Conservation (phyloP, 2,113 vertebrate species). For the Bufo gargarizans region DNA sequence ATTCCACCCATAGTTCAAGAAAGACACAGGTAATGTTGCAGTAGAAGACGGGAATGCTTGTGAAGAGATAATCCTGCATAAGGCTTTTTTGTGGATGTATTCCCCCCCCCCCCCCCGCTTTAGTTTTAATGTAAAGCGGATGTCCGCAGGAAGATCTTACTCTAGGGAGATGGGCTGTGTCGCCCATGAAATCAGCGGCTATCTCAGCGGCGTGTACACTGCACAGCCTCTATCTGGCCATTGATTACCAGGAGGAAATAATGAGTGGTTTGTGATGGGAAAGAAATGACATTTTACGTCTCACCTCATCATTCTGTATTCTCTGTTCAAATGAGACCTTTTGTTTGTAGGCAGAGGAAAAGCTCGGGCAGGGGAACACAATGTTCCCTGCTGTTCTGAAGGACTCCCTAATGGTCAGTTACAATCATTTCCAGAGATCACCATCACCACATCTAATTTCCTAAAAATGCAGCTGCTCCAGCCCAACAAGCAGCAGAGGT, state of each 20-base stretch:
- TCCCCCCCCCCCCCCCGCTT: too few relatives aligned
- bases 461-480: not conserved
- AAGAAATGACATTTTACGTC: not conserved
- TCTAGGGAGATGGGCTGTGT: too few relatives aligned
- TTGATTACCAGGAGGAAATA: not conserved
- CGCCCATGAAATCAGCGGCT: not conserved
- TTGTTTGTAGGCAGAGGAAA: not conserved
- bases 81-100: too few relatives aligned
- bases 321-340: not conserved
- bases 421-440: not conserved
- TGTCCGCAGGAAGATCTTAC: too few relatives aligned
- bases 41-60: too few relatives aligned
- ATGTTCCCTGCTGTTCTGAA: not conserved
- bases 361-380: not conserved
- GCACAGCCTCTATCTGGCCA: not conserved
- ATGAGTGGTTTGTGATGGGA: conserved; percentile 3
- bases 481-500: too few relatives aligned
- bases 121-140: too few relatives aligned
- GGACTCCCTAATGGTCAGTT: not conserved
- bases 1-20: too few relatives aligned
- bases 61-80: too few relatives aligned
- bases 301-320: not conserved
- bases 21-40: too few relatives aligned
- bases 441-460: not conserved
- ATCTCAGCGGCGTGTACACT: not conserved